Percentiles rank a stretch among this genome's conserved stretches.
These are phyloP conservation scores for Cremastinae sp. DNA, from an alignment of 2,888 invertebrate genomes.

Conservation along the genomic window DNA sequence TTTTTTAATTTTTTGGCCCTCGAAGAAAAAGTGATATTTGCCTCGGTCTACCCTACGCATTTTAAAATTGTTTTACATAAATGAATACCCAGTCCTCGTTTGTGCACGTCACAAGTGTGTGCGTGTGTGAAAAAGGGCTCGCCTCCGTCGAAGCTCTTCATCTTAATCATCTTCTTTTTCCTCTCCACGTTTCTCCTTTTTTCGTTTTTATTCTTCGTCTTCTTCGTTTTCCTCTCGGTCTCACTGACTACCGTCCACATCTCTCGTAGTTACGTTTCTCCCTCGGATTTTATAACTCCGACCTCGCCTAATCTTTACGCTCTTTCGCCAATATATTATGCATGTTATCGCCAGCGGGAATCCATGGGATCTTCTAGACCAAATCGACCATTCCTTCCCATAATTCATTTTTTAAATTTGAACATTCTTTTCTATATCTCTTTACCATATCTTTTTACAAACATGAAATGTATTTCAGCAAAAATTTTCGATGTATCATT, in stretches of 20 bases:
- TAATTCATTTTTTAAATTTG: no score
- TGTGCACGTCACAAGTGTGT: not conserved
- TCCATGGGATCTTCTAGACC: slow-evolving; percentile 17
- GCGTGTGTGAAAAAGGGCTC: slow-evolving; percentile 15
- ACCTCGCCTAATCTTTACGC: slow-evolving; percentile 28
- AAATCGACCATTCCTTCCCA: not conserved
- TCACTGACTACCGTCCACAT: slow-evolving; percentile 28
- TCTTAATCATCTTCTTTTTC: slow-evolving; percentile 29
- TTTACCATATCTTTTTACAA: not conserved
- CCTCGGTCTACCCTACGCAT: no score
- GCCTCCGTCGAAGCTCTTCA: slow-evolving; percentile 10
- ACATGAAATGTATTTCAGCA: not conserved
- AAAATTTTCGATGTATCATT: no score
- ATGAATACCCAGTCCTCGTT: no score
- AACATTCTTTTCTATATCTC: no score
- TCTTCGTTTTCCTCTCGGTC: slow-evolving; percentile 15
- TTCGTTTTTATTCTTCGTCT: not conserved
- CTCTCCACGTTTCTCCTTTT: slow-evolving; percentile 18
- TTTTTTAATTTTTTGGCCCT: no score
- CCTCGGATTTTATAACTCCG: slow-evolving; percentile 35
- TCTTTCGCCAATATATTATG: slow-evolving; percentile 34
- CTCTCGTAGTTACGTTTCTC: slow-evolving; percentile 27
- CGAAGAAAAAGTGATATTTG: no score
- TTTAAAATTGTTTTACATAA: no score
- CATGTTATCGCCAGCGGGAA: slow-evolving; percentile 32